Evolutionary conservation across 2,797 vertebrate genomes (phyloP), one percentile per base, ranked within the genome.

Genomic region (Denticeps clupeoides): DNA sequence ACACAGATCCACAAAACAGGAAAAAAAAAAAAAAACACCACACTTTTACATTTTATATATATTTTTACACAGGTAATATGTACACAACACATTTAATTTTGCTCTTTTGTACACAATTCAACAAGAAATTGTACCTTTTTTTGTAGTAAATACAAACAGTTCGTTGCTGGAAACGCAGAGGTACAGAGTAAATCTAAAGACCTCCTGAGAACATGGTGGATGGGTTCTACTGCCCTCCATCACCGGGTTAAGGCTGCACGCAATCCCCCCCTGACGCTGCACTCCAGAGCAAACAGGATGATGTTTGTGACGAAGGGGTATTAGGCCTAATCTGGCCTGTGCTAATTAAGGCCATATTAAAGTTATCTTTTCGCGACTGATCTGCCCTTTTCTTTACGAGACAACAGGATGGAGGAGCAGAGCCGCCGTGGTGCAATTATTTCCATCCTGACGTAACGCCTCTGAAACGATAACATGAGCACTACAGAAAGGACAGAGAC

Each of bases 31-130:
- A 68, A 65, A 66, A 53, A 60, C 68, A 53, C 63, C 64, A 67
- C 63, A 74, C 75, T 83, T 90, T 79, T 90, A 90, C 86, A 91
- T 52, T 69, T 65, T n/a, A n/a, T n/a, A n/a, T n/a, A 62, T 68
- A 73, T 72, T 66, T 73, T 81, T 80, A 81, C 77, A 83, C 70
- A 64, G 71, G 64, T 71, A 67, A 67, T 84, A 84, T 86, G 73
- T 84, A 85, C 81, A 85, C 19, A 45, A 35, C 29, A 43, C 33
- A 58, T 71, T 73, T 69, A 54, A 56, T 57, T 67, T 65, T 71
- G 42, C 49, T 72, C 69, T 80, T 68, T 82, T 70, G 73, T 77
- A 74, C 71, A 82, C 61, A 51, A 56, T 68, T 75, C 54, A 75
- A 72, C 71, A 68, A 58, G 53, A 65, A 60, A 62, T 53, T 74